Evolutionary conservation across 1,140 invertebrate genomes (phyloP).

Genomic region (Drosophila santomea): DNA sequence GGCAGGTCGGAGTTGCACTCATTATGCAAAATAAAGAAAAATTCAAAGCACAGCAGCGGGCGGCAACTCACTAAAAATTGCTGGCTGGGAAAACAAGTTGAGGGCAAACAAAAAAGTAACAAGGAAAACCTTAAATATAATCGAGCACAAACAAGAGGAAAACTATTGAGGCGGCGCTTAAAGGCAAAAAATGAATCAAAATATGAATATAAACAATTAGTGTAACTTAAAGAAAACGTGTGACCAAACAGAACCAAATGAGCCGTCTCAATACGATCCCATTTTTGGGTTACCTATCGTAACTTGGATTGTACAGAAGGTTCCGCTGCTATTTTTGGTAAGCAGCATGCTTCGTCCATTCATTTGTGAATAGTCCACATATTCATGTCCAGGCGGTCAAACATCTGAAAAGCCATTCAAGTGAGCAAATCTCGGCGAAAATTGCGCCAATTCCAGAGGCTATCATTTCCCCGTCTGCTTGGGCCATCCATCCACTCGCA

Average conservation of each 20-base stretch:
- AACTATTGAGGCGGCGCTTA: not conserved
- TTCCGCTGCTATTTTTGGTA: not conserved
- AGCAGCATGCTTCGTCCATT: not conserved
- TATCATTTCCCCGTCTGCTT: not conserved
- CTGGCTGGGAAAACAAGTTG: slow-evolving; percentile 11
- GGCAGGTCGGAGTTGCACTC: slow-evolving; percentile 60
- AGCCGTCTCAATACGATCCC: not conserved
- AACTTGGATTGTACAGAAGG: not conserved
- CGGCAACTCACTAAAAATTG: slow-evolving; percentile 1
- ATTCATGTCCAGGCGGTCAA: not conserved
- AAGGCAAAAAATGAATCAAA: not conserved
- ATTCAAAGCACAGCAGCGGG: not conserved
- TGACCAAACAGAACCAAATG: not conserved
- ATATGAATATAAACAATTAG: not conserved
- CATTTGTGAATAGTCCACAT: no score
- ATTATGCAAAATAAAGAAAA: slow-evolving; percentile 66
- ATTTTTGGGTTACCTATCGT: not conserved
- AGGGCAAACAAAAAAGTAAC: slow-evolving; percentile 6
- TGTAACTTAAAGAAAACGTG: no score
- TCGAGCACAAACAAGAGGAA: not conserved
- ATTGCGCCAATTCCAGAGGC: slow-evolving; percentile 12
- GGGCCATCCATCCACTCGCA: not conserved
- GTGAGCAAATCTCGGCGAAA: slow-evolving; percentile 6
- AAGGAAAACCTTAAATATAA: slow-evolving; percentile 1
- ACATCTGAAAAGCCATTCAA: not conserved